Percentiles rank a stretch among this genome's conserved stretches.
Evolutionary conservation across 2,888 invertebrate species (phyloP).

Genomic region (Meloe dianella): DNA sequence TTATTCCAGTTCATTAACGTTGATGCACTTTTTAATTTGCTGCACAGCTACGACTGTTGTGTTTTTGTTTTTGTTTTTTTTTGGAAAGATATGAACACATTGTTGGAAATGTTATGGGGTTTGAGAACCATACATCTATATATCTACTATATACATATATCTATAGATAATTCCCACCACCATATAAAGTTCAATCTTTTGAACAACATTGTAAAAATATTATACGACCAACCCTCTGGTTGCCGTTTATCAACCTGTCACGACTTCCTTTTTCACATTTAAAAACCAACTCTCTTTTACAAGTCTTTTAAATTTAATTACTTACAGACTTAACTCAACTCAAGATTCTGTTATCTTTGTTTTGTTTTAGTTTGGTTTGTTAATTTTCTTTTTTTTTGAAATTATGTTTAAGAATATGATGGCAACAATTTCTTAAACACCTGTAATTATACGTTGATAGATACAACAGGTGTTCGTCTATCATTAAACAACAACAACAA

Average conservation of each 20-base stretch:
- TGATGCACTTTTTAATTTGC: slow-evolving; percentile 29
- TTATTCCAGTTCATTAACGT: slow-evolving; percentile 39
- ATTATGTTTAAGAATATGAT: not conserved
- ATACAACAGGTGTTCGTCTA: slow-evolving; percentile 1
- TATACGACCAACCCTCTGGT: not conserved
- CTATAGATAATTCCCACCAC: not conserved
- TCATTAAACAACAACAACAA: not conserved
- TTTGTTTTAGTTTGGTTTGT: no score
- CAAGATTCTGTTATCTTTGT: no score
- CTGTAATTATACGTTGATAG: slow-evolving; percentile 5
- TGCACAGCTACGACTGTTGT: slow-evolving; percentile 8
- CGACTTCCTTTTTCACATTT: not conserved
- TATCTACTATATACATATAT: no score
- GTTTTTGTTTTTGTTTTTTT: no score
- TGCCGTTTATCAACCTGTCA: slow-evolving; percentile 13
- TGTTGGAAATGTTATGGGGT: not conserved
- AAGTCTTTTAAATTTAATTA: slow-evolving; percentile 10
- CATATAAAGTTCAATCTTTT: not conserved
- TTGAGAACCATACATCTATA: no score
- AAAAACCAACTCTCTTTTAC: not conserved
- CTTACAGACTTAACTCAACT: not conserved
- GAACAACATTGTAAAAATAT: not conserved
- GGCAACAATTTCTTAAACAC: not conserved
- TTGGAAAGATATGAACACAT: not conserved
- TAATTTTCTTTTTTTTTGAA: not conserved